These are phyloP conservation scores for Pseudomugil gertrudae DNA, from an alignment of 2,797 vertebrate species.

Conservation along the genomic window DNA sequence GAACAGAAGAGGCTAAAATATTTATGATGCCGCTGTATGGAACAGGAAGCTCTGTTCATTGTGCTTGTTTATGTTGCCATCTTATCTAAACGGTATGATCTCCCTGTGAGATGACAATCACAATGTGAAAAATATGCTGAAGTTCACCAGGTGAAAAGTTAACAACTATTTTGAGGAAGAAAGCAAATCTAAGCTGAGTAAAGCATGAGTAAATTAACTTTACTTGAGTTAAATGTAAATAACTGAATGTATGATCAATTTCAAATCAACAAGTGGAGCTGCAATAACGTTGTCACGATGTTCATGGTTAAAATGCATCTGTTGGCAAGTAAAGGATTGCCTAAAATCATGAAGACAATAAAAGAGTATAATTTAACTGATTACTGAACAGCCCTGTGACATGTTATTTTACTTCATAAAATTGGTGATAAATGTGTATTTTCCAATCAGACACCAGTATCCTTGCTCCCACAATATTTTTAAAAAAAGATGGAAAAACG, in stretches of 20 bases:
- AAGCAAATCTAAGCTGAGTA: not conserved
- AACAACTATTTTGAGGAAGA: not conserved
- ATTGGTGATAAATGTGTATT: no score
- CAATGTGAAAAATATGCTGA: constrained; percentile 25
- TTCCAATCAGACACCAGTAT: no score
- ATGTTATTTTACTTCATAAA: no score
- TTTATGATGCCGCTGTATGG: not conserved
- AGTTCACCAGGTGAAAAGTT: constrained; percentile 50
- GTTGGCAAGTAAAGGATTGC: no score
- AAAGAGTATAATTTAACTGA: no score
- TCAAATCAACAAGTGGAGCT: not conserved
- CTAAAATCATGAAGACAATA: no score
- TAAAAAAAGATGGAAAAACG: no score
- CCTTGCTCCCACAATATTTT: no score
- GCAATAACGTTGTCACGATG: not conserved
- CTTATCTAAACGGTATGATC: constrained; percentile 2
- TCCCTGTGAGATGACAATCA: constrained; percentile 14
- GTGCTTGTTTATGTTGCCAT: not conserved
- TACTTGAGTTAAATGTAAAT: not conserved
- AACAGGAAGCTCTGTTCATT: not conserved
- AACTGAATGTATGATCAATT: not conserved
- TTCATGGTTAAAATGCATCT: not conserved
- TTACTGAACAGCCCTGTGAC: no score
- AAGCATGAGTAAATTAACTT: not conserved
- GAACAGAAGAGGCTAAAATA: not conserved